Evolutionary conservation across 2,888 invertebrate genomes (phyloP).

Genomic region (Cepaea hortensis): DNA sequence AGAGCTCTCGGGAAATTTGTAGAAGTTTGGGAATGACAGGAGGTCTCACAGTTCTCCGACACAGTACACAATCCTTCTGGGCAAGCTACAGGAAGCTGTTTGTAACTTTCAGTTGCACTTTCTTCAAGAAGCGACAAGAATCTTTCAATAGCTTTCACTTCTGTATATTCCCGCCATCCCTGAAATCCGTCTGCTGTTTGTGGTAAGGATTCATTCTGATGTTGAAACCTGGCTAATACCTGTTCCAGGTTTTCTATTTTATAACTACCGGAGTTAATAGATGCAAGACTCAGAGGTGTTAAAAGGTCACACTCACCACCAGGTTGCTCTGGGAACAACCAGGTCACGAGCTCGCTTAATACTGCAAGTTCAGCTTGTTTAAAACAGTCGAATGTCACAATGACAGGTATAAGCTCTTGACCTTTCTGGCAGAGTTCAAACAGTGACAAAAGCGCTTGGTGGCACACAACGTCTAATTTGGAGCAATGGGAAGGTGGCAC

Average conservation of each 20-base stretch:
- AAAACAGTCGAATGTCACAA: conserved; percentile 38
- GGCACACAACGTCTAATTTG: conserved; percentile 1
- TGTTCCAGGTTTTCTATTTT: conserved; percentile 26
- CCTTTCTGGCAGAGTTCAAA: neutral
- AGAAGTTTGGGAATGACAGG: too few relatives aligned
- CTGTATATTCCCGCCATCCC: conserved; percentile 25
- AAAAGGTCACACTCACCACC: neutral
- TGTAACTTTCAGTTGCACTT: neutral
- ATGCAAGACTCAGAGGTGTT: conserved; percentile 12
- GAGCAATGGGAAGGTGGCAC: neutral
- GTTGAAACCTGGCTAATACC: neutral
- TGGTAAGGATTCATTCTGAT: neutral
- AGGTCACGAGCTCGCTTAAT: neutral
- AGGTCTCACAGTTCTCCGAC: too few relatives aligned
- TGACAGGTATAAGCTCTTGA: neutral
- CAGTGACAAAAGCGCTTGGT: conserved; percentile 13
- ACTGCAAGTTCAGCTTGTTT: neutral
- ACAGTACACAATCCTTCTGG: too few relatives aligned
- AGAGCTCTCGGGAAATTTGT: neutral
- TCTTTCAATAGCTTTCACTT: conserved; percentile 11
- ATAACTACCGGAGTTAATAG: neutral
- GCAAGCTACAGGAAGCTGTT: neutral
- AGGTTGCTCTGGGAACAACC: neutral
- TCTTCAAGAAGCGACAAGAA: neutral
- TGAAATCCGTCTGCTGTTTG: neutral